Conservation (phyloP, 2,888 invertebrate species). For the Nomada flava region DNA sequence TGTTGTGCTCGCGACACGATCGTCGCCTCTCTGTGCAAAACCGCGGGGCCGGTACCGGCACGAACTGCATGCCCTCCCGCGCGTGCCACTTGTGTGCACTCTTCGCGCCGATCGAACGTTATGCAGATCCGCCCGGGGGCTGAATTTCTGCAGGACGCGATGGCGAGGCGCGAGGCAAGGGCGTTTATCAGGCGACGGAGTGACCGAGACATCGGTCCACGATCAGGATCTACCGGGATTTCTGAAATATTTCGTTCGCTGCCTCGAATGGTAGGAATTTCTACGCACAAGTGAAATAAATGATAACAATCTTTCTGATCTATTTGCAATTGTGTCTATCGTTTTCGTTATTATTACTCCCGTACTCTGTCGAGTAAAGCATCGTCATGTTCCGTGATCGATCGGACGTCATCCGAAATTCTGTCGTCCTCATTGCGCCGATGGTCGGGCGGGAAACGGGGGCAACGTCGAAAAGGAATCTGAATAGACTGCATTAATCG, state of each 20-base stretch:
- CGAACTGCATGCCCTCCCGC: conserved; percentile 54
- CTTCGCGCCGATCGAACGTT: conserved; percentile 57
- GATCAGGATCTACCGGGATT: background rate
- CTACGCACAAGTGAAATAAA: background rate
- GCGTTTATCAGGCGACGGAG: conserved; percentile 44
- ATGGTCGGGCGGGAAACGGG: conserved; percentile 51
- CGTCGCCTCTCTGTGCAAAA: conserved; percentile 34
- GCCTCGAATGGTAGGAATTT: background rate
- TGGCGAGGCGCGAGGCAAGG: conserved; percentile 46
- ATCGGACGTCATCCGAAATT: conserved; percentile 34
- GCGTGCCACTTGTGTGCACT: conserved; percentile 60
- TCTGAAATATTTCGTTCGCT: background rate
- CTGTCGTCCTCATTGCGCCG: conserved; percentile 41
- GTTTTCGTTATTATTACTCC: too few relatives aligned
- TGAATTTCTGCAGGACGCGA: conserved; percentile 48
- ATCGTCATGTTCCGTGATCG: background rate
- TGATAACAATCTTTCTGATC: too few relatives aligned
- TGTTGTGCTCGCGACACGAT: conserved; percentile 53
- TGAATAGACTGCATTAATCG: conserved; percentile 68
- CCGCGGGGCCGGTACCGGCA: conserved; percentile 40
- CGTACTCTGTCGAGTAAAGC: background rate
- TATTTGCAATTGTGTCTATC: too few relatives aligned
- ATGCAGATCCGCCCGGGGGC: conserved; percentile 51
- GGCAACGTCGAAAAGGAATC: conserved; percentile 63
- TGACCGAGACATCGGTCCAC: conserved; percentile 32